Base-by-base conservation (phyloP, 35 echinoderm and acorn worm genomes). In the Hemicentrotus pulcherrimus region DNA sequence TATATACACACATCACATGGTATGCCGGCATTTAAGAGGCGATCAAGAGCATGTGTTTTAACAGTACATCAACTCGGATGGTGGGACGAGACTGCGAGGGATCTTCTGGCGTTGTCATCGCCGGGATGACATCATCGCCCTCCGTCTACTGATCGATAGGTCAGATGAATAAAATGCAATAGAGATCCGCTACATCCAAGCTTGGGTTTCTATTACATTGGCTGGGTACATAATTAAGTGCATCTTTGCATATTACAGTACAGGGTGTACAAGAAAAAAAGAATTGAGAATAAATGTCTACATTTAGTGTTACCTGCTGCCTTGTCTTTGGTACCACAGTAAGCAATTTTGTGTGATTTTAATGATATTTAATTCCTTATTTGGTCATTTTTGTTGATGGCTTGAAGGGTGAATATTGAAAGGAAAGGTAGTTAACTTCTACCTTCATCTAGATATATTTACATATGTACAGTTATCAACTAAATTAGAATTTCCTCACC, bases 131-230 rank as follows among this genome's bases (percentile, higher is more conserved):
- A 78, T 78, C 65, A 78, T n/a, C 65, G n/a, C 19, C 65, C 28
- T 78, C 65, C 65, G 65, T 22, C 52, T 78, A 78, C 19, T 78
- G 65, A 78, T 78, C 65, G 22, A 78, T 78, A 78, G 65, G 65
- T 78, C 65, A 78, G 65, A 78, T 78, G 65, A 78, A 78, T 78
- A 78, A 41, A 78, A 78, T 78, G 65, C 65, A 78, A n/a, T 78
- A 8, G 65, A 78, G 22, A 78, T 22, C 65, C 19, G 65, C 65
- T 78, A 78, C 65, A 78, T 78, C 15, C 28, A 78, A 18, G 65
- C 65, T 78, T n/a, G 65, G 65, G 19, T 78, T 78, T 28, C 65
- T n/a, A 78, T 78, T 78, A 78, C 65, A 78, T 78, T 28, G 4
- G 28, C 65, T 78, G 65, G 18, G 22, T 28, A 78, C 65, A 78